Conservation (phyloP, 2,797 vertebrate species). For the Arrhamphus sclerolepis region DNA sequence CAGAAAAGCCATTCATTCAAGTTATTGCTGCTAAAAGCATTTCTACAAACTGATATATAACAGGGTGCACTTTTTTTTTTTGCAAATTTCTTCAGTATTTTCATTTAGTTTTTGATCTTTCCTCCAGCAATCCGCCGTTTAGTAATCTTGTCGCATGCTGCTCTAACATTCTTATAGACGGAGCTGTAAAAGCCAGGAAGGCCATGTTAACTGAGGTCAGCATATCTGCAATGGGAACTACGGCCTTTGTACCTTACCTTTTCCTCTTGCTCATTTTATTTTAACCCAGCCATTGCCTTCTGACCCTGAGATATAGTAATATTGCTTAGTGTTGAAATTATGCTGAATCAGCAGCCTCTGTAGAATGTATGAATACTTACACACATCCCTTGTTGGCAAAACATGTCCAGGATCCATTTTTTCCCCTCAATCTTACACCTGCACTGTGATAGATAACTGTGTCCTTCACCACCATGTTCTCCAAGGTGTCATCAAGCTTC, state of each 20-base stretch:
- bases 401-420: not conserved
- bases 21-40: no score
- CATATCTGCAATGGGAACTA: not conserved
- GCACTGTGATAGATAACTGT: not conserved
- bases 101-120: no score
- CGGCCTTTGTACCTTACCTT: not conserved
- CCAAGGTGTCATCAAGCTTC: not conserved
- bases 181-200: not conserved
- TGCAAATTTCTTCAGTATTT: no score
- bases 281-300: not conserved
- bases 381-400: conserved; percentile 3
- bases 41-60: no score
- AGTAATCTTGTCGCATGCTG: no score
- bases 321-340: not conserved
- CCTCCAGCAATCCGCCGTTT: no score
- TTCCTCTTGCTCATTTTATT: not conserved
- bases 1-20: no score
- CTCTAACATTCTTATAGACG: no score
- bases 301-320: not conserved
- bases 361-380: not conserved
- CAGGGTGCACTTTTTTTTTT: no score
- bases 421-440: not conserved
- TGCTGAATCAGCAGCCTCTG: not conserved
- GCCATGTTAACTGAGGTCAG: not conserved
- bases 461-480: conserved; percentile 6